These are phyloP conservation scores for Echinometra lucunter DNA, from an alignment of 53 echinoderm and acorn worm species.

Conservation along the genomic window DNA sequence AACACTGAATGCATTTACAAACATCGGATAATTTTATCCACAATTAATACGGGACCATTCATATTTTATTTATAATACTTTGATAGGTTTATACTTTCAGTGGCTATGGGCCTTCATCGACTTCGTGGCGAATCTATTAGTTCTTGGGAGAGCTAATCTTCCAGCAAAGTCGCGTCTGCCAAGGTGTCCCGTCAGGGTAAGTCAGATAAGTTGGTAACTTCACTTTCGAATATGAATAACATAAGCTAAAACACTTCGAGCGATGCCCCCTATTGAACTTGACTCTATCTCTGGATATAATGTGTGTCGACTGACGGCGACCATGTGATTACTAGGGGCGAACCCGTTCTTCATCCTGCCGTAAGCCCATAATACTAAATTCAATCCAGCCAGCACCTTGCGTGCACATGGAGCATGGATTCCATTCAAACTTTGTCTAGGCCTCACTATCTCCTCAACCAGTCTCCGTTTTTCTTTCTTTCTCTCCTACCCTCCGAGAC, in stretches of 20 bases:
- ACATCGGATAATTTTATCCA: no score
- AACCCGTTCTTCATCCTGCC: not conserved
- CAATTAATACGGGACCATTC: no score
- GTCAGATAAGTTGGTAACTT: not conserved
- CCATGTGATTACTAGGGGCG: not conserved
- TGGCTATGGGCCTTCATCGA: no score
- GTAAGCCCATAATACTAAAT: not conserved
- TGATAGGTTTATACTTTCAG: no score
- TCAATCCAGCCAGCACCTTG: conserved; percentile 10
- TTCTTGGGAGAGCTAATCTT: no score
- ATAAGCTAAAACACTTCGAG: not conserved
- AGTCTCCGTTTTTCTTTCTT: not conserved
- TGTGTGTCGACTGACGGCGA: not conserved
- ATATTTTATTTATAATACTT: no score
- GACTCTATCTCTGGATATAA: not conserved
- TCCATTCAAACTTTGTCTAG: not conserved
- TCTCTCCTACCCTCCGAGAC: not conserved
- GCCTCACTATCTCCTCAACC: not conserved
- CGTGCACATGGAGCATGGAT: not conserved
- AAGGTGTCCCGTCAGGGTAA: not conserved
- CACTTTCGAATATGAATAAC: not conserved
- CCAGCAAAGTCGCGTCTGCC: no score
- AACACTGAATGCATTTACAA: no score
- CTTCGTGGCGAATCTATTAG: no score
- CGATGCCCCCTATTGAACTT: not conserved